phyloP scores from a whole-genome alignment of 53 echinoderm and acorn worm species.

The Mesocentrotus franciscanus region DNA sequence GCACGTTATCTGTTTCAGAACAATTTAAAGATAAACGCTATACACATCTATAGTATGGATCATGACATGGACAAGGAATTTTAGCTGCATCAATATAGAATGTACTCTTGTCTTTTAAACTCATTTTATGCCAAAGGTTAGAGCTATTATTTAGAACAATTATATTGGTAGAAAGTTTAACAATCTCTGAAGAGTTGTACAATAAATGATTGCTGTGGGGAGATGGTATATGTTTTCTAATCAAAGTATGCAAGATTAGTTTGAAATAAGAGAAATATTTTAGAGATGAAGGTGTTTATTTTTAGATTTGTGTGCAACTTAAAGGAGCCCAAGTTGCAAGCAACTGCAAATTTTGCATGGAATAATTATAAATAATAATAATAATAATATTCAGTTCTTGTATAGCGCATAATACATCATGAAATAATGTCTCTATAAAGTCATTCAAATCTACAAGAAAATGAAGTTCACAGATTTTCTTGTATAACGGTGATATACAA shows the following conservation, averaged over 20 bases:
- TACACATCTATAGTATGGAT: neutral
- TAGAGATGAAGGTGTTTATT: neutral
- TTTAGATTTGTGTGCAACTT: neutral
- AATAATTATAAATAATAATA: neutral
- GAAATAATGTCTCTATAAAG: too few species aligned
- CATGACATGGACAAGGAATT: slow-evolving; percentile 2
- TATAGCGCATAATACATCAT: too few species aligned
- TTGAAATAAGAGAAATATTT: neutral
- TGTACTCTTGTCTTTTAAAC: neutral
- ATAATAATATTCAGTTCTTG: too few species aligned
- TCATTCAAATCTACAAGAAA: too few species aligned
- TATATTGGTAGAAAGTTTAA: neutral
- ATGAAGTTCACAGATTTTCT: too few species aligned
- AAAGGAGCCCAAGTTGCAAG: neutral
- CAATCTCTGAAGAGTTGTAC: neutral
- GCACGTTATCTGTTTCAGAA: too few species aligned
- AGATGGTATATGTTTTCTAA: neutral
- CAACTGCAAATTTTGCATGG: neutral
- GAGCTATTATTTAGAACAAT: slow-evolving; percentile 23
- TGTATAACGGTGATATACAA: too few species aligned
- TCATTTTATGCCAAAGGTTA: slow-evolving; percentile 30
- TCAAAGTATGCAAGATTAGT: neutral
- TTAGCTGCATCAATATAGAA: neutral
- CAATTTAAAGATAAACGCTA: too few species aligned
- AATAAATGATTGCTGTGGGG: slow-evolving; percentile 1